Evolutionary conservation across 2,113 vertebrate genomes (phyloP).

Genomic region (Saguinus midas): DNA sequence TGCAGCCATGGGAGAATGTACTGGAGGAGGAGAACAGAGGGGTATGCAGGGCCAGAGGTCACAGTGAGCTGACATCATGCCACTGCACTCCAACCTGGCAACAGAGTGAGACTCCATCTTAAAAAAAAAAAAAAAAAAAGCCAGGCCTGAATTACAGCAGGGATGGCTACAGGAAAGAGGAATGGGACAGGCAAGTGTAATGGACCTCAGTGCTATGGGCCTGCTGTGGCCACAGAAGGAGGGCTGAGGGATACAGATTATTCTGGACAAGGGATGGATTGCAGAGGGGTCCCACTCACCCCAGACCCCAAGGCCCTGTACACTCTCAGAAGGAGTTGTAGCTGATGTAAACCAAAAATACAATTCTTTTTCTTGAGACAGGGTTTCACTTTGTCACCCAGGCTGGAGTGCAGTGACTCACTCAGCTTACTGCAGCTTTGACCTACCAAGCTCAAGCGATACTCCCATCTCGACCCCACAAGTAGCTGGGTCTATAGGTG

Average conservation of each 20-base stretch:
- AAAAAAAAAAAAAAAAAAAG: too few relatives aligned
- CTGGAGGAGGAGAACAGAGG: accelerated
- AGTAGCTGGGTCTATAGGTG: too few relatives aligned
- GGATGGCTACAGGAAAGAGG: not conserved
- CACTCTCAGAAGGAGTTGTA: not conserved
- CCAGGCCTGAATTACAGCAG: not conserved
- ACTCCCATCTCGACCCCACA: too few relatives aligned
- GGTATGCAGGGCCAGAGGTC: not conserved
- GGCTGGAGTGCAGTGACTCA: too few relatives aligned
- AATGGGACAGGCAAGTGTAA: not conserved
- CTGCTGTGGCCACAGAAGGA: not conserved
- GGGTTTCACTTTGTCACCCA: too few relatives aligned
- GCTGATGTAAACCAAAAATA: not conserved
- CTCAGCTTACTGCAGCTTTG: too few relatives aligned
- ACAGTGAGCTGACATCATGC: too few relatives aligned
- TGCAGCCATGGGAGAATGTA: not conserved
- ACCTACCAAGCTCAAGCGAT: too few relatives aligned
- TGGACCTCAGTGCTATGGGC: not conserved
- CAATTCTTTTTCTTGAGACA: too few relatives aligned
- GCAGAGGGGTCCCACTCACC: not conserved
- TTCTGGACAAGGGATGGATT: not conserved
- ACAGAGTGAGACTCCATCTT: too few relatives aligned
- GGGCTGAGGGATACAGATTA: not conserved
- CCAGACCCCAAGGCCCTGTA: not conserved
- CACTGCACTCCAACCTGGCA: too few relatives aligned